These are phyloP conservation scores for Tricholaema leucomelas DNA, from an alignment of 2,113 vertebrate genomes.

Conservation along the genomic window DNA sequence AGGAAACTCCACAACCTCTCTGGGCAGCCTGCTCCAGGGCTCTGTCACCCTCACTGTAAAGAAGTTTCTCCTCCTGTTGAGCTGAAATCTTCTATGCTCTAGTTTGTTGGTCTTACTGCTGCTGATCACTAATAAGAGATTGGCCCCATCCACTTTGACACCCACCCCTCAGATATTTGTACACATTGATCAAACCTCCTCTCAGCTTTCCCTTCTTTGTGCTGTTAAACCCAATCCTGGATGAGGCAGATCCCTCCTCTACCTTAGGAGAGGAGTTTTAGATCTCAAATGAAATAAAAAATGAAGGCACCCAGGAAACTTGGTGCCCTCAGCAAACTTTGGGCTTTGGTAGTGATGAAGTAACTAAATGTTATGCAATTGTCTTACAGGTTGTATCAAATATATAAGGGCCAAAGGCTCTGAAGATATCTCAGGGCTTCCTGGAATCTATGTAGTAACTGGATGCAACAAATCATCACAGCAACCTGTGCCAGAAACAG, in stretches of 20 bases:
- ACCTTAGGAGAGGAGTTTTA: background rate
- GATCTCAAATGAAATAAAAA: background rate
- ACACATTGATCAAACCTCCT: too few relatives aligned
- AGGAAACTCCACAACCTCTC: too few relatives aligned
- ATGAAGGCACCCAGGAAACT: background rate
- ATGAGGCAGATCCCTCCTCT: background rate
- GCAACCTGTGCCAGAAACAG: background rate
- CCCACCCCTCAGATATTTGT: too few relatives aligned
- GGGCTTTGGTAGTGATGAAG: background rate
- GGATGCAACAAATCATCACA: background rate
- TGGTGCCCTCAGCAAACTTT: background rate
- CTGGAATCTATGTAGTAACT: background rate
- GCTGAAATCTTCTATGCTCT: too few relatives aligned
- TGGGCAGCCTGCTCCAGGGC: too few relatives aligned
- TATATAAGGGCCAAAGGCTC: background rate
- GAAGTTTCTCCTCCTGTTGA: too few relatives aligned
- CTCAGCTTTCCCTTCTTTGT: background rate
- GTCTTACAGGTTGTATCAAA: background rate
- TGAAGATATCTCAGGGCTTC: background rate
- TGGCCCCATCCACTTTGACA: too few relatives aligned
- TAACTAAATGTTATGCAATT: background rate
- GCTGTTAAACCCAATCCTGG: background rate
- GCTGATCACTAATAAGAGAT: too few relatives aligned
- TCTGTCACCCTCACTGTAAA: too few relatives aligned
- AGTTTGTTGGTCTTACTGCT: too few relatives aligned